Percentiles rank a stretch among this genome's conserved stretches.
phyloP scores from a whole-genome alignment of 2,888 invertebrate genomes.

The Pollenia amentaria region DNA sequence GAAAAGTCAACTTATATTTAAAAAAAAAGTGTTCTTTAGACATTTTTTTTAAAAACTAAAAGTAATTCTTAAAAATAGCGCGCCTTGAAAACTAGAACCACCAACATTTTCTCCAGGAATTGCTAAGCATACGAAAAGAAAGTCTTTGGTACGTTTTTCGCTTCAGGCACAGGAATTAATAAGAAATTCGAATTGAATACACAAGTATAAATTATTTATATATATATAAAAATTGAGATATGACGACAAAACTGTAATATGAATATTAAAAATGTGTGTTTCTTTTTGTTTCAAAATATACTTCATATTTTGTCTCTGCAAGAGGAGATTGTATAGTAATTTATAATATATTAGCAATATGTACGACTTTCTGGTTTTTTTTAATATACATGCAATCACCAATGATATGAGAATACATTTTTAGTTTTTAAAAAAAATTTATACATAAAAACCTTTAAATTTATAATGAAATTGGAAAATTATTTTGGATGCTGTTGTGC shows the following conservation, averaged over 20 bases:
- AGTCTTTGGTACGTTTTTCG: neutral
- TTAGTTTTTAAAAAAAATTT: neutral
- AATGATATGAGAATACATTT: conserved; percentile 8
- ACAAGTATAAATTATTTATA: conserved; percentile 11
- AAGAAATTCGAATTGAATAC: conserved; percentile 37
- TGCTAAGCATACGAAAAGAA: conserved; percentile 22
- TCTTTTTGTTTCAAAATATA: neutral
- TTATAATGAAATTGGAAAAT: conserved; percentile 2
- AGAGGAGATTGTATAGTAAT: conserved; percentile 14
- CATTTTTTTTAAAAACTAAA: conserved; percentile 27
- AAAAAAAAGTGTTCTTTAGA: conserved; percentile 28
- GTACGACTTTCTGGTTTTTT: conserved; percentile 3
- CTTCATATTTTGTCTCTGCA: conserved; percentile 9
- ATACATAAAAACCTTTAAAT: conserved; percentile 4
- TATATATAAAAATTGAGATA: conserved; percentile 13
- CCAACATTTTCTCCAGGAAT: neutral
- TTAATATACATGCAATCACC: conserved; percentile 1
- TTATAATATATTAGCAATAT: conserved; percentile 13
- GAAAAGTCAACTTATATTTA: conserved; percentile 58
- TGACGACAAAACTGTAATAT: conserved; percentile 23
- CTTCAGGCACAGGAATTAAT: neutral
- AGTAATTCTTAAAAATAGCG: conserved; percentile 52
- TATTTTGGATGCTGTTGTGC: conserved; percentile 35
- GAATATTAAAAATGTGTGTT: neutral
- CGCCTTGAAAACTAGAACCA: conserved; percentile 17